phyloP scores from a whole-genome alignment of 2,113 vertebrate genomes.

The Megaleporinus macrocephalus region DNA sequence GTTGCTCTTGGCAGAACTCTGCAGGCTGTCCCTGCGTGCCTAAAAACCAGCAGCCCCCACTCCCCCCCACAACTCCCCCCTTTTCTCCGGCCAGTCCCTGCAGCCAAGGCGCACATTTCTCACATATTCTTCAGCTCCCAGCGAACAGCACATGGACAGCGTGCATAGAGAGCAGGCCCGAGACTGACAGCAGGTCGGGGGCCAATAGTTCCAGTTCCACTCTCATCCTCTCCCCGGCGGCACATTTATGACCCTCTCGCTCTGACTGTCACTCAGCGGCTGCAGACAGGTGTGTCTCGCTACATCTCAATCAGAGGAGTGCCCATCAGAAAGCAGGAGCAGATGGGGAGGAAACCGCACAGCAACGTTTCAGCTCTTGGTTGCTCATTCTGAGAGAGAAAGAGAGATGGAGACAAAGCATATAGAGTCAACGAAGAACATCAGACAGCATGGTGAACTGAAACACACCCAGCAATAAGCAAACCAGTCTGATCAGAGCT shows the following conservation, averaged over 20 bases:
- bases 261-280: slow-evolving; percentile 51
- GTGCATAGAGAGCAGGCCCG: slow-evolving; percentile 65
- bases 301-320: slow-evolving; percentile 57
- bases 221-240: slow-evolving; percentile 55
- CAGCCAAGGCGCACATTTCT: slow-evolving; percentile 79
- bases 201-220: slow-evolving; percentile 34
- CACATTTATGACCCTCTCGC: slow-evolving; percentile 59
- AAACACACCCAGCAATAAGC: neutral
- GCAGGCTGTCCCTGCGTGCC: slow-evolving; percentile 79
- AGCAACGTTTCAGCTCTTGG: slow-evolving; percentile 47
- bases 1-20: slow-evolving; percentile 83
- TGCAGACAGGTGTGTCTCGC: slow-evolving; percentile 69
- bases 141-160: slow-evolving; percentile 69
- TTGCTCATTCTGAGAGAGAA: slow-evolving; percentile 54
- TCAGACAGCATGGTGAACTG: neutral
- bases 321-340: slow-evolving; percentile 62
- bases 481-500: neutral
- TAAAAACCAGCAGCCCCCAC: slow-evolving; percentile 71
- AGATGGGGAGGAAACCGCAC: slow-evolving; percentile 64
- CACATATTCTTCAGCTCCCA: slow-evolving; percentile 79
- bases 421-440: slow-evolving; percentile 4
- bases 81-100: slow-evolving; percentile 50
- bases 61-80: slow-evolving; percentile 57
- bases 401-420: slow-evolving; percentile 24
- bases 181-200: slow-evolving; percentile 62